phyloP scores from a whole-genome alignment of 2,888 invertebrate species.

The Myathropa florea region DNA sequence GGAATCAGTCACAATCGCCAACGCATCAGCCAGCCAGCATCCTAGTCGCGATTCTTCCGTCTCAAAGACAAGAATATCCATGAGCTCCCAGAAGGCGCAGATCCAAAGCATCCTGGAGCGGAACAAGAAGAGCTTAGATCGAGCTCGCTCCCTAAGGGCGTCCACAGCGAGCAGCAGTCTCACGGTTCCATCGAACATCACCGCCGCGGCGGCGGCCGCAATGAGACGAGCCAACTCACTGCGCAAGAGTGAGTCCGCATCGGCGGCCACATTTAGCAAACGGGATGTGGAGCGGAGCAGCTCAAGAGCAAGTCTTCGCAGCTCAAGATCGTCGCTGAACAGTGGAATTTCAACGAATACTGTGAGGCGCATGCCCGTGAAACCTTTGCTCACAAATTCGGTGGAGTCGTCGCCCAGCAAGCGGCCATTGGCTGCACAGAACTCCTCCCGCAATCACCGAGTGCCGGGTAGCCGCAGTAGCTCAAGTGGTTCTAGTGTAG shows the following conservation, averaged over 20 bases:
- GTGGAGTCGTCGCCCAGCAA: constrained; percentile 79
- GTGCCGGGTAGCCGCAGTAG: constrained; percentile 84
- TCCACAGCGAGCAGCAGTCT: constrained; percentile 33
- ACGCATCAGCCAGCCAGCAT: constrained; percentile 31
- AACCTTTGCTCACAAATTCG: constrained; percentile 79
- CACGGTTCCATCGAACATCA: constrained; percentile 60
- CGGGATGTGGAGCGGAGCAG: constrained; percentile 88
- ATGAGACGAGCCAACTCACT: constrained; percentile 67
- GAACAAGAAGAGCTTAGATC: constrained; percentile 72
- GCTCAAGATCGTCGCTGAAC: constrained; percentile 91
- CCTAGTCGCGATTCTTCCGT: constrained; percentile 54
- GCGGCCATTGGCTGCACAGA: constrained; percentile 82
- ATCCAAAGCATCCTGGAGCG: constrained; percentile 75
- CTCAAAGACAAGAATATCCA: constrained; percentile 63
- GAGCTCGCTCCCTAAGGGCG: constrained; percentile 71
- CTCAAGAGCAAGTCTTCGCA: constrained; percentile 89
- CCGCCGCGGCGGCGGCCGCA: constrained; percentile 72
- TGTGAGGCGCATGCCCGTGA: constrained; percentile 86
- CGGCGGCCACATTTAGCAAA: constrained; percentile 72
- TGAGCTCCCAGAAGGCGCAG: constrained; percentile 73
- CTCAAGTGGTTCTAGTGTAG: constrained; percentile 84
- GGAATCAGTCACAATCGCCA: constrained; percentile 66
- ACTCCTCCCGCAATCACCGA: constrained; percentile 79
- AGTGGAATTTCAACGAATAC: constrained; percentile 90
- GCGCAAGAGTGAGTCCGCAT: constrained; percentile 72